A percentile compares a stretch with the other conserved stretches of the same genome.
Conservation (phyloP, 1,140 invertebrate species). For the Chymomyza costata region DNA sequence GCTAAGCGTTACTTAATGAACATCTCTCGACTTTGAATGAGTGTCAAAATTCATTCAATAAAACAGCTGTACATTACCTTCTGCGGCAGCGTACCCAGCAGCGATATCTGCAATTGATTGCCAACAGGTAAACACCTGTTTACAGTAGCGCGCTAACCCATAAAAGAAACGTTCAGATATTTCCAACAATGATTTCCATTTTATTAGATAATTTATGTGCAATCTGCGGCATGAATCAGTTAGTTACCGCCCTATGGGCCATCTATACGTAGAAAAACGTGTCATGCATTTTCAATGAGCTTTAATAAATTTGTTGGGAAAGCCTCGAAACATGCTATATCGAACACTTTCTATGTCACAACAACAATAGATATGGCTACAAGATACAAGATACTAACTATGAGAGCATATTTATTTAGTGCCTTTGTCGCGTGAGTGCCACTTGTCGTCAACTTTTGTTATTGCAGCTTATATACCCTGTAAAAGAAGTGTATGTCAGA, state of each 20-base stretch:
- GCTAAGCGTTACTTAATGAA: not conserved
- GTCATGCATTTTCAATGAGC: conserved; percentile 50
- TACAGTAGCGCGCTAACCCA: no score
- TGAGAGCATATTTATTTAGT: conserved; percentile 62
- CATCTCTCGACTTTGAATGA: conserved; percentile 4
- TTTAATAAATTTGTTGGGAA: conserved; percentile 42
- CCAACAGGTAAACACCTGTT: conserved; percentile 38
- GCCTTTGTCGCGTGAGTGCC: conserved; percentile 58
- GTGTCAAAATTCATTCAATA: conserved; percentile 24
- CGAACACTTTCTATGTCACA: conserved; percentile 43
- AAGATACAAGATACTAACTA: conserved; percentile 36
- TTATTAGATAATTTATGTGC: conserved; percentile 2
- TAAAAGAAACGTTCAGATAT: no score
- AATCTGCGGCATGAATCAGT: conserved; percentile 17
- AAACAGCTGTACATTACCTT: not conserved
- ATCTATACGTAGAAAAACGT: conserved; percentile 25
- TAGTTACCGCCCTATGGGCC: conserved; percentile 6
- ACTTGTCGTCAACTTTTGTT: conserved; percentile 27
- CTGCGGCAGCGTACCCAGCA: conserved; percentile 23
- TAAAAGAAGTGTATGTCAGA: no score
- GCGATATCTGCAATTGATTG: conserved; percentile 17
- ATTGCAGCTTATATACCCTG: no score
- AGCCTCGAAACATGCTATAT: not conserved
- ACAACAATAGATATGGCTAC: conserved; percentile 26
- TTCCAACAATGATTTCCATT: no score